Base-by-base conservation (phyloP, 2,797 vertebrate genomes). In the Synaphobranchus kaupii region DNA sequence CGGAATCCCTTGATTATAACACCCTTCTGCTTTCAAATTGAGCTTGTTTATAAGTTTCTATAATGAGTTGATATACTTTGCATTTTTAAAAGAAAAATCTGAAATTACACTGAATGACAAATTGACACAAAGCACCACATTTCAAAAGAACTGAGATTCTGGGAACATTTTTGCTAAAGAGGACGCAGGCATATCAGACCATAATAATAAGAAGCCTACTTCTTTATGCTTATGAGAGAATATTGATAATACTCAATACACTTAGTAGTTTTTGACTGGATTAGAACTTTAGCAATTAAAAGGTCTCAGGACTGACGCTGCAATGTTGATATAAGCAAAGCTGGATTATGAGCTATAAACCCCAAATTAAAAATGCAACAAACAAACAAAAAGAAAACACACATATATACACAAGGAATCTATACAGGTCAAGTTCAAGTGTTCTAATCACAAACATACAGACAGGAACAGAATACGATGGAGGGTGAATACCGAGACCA, bases 221-320 rank as follows among this genome's bases (percentile, higher is more conserved):
- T 80, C 15, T 44, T 44, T 80, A 44, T 80, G 76, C 84, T 85
- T 85, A 71, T 31, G 85, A 91, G 84, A 89, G 87, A 90, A 87
- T 88, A 85, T 13, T 60, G 86, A 91, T 80, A 90, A 86, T 89
- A 87, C 91, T 94, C 92, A 93, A 92, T 91, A 92, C 91, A 90
- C 34, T 47, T 22, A 48, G 25, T 1, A 50, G 44, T 10, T 22
- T 66, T 50, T 81, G 17, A 81, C 78, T 50, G 78, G 22, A 81
- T 48, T 48, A 50, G 22, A 48, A 25, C 47, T 84, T 44, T 10
- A 6, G 7, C 34, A 47, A 48, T 76, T 85, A 76, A 47, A 83
- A 48, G 47, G 60, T 81, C 44, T 81, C 28, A 22, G 20, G 47
- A 48, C 47, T 48, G 78, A 81, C 17, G 22, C 76, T 80, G 76